Base-by-base conservation (phyloP, 1,140 invertebrate genomes). In the Meloidogyne hapla region DNA sequence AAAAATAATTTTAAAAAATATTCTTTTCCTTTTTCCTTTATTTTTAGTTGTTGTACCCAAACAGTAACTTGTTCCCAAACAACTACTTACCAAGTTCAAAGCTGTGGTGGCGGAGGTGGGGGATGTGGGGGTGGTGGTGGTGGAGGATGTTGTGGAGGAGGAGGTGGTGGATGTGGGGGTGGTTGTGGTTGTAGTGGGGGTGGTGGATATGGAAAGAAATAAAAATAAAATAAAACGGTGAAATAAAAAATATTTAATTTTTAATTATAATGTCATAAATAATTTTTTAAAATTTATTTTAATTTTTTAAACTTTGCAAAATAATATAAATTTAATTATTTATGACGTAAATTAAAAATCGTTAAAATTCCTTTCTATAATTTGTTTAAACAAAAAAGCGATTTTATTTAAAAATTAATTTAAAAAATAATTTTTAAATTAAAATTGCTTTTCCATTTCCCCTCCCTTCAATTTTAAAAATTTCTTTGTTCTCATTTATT, bases 21-120 rank as follows among this genome's bases (percentile, higher is more conserved):
- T 6, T 33, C 9, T 33, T 33, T 33, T 33, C 9, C 2, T 33
- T 33, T 6, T 33, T 33, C n/a, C n/a, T n/a, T n/a, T 33, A 33
- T 33, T 8, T 33, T 6, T 15, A 40, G 25, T 45, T 33, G 69
- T 56, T 70, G 69, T 45, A 42, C 40, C 23, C 69, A 42, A 26
- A 70, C 69, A 56, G 69, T 70, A 56, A 70, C 69, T 18, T 38
- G 26, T 33, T 70, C 38, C 40, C 69, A 70, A 45, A 56, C 48
- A 56, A 45, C 42, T 45, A 69, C 68, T 48, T 70, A 23, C 25
- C 26, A 33, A 26, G 69, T 70, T 33, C 40, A 33, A 56, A 38
- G 40, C 21, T 28, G 69, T 38, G 69, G 69, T 21, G 69, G 69
- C 23, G 26, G 69, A 25, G 26, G 69, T 15, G 69, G 69, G 9